These are phyloP conservation scores for Idris sp. DNA, from an alignment of 1,140 invertebrate species.

Conservation along the genomic window DNA sequence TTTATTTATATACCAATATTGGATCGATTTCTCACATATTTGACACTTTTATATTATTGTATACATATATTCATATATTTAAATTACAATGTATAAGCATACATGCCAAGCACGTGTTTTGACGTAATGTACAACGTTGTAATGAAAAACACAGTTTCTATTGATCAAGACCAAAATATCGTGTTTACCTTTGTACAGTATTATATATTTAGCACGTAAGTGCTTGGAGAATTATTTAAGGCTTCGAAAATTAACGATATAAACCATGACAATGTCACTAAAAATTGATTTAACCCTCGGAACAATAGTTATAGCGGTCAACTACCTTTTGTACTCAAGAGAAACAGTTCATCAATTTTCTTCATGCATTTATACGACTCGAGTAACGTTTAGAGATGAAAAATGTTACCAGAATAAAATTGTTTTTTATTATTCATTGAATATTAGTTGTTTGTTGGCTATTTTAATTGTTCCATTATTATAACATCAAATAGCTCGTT, in stretches of 20 bases:
- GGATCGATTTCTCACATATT: too few relatives aligned
- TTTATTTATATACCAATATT: too few relatives aligned
- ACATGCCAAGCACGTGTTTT: constrained; percentile 19
- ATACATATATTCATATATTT: too few relatives aligned
- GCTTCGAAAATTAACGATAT: constrained; percentile 11
- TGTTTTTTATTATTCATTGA: too few relatives aligned
- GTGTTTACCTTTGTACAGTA: constrained; percentile 21
- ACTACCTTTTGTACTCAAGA: constrained; percentile 8
- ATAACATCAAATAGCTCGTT: too few relatives aligned
- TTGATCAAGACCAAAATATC: constrained; percentile 46
- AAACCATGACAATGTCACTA: constrained; percentile 36
- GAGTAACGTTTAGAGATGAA: too few relatives aligned
- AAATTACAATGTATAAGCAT: constrained; percentile 11
- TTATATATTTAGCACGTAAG: constrained; percentile 38
- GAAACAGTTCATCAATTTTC: too few relatives aligned
- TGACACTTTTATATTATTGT: too few relatives aligned
- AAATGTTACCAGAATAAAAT: too few relatives aligned
- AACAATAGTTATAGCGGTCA: constrained; percentile 13
- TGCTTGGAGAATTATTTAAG: constrained; percentile 34
- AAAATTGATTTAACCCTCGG: constrained; percentile 32
- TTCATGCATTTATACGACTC: too few relatives aligned
- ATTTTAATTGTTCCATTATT: too few relatives aligned
- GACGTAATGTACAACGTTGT: constrained; percentile 43
- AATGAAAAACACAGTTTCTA: constrained; percentile 19
- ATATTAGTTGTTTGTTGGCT: too few relatives aligned